phyloP scores from a whole-genome alignment of 2,113 vertebrate genomes.

The Semnornis frantzii region DNA sequence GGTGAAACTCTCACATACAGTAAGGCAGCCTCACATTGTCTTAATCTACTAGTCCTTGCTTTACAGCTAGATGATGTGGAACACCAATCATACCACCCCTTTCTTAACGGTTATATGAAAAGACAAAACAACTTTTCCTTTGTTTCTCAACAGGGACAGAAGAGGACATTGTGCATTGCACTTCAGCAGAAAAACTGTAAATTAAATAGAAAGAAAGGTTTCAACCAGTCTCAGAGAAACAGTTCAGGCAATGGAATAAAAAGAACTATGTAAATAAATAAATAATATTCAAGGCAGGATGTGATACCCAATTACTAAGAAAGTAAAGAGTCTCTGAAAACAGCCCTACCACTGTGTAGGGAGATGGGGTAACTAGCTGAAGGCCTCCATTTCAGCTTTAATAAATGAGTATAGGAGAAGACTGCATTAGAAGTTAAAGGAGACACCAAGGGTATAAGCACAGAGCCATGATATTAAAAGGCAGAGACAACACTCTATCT shows the following conservation, averaged over 20 bases:
- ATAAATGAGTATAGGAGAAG: neutral
- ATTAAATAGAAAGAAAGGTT: neutral
- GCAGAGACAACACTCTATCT: conserved; percentile 54
- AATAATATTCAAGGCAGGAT: neutral
- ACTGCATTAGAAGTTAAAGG: conserved; percentile 2
- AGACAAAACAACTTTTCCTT: neutral
- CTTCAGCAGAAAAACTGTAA: neutral
- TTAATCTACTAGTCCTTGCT: neutral
- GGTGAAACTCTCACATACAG: neutral
- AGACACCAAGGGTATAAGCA: neutral
- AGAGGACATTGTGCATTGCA: neutral
- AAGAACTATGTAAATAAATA: neutral
- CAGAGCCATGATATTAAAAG: conserved; percentile 4
- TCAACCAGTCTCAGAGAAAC: neutral
- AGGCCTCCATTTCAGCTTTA: neutral
- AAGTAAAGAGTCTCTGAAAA: neutral
- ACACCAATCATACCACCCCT: neutral
- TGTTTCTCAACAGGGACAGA: neutral
- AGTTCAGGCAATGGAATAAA: neutral
- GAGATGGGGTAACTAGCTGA: neutral
- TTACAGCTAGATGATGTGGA: neutral
- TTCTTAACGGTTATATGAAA: neutral
- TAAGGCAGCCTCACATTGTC: neutral
- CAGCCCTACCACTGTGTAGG: neutral
- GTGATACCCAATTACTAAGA: neutral